phyloP scores from a whole-genome alignment of 2,888 invertebrate genomes.

The Branchipolynoe longqiensis region DNA sequence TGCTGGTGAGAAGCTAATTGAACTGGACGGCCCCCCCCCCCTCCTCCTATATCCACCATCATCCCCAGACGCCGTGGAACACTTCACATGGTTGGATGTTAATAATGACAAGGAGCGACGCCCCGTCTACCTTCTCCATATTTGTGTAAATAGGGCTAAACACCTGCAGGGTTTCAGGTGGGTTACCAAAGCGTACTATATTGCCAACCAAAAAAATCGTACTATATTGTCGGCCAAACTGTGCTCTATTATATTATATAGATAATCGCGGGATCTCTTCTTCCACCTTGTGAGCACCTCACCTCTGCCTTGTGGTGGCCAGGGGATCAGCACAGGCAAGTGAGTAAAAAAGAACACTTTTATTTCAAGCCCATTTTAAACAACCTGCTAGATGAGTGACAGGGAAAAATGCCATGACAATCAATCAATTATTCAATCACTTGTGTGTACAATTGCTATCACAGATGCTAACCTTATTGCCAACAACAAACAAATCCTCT shows the following conservation, averaged over 20 bases:
- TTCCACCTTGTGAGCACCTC: background rate
- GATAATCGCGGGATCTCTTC: background rate
- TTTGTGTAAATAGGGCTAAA: background rate
- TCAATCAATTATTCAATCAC: background rate
- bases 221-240: too few relatives aligned
- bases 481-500: too few relatives aligned
- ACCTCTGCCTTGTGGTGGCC: constrained; percentile 18
- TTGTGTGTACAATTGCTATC: background rate
- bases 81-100: background rate
- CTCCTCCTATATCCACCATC: too few relatives aligned
- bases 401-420: background rate
- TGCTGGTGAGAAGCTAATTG: too few relatives aligned
- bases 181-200: too few relatives aligned
- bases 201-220: too few relatives aligned
- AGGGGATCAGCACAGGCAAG: constrained; percentile 10
- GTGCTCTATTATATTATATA: too few relatives aligned
- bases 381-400: background rate
- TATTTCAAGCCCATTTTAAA: too few relatives aligned
- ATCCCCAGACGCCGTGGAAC: too few relatives aligned
- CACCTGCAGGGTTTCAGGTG: constrained; percentile 30
- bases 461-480: too few relatives aligned
- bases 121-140: background rate
- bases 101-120: background rate
- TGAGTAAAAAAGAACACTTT: constrained; percentile 25
- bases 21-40: too few relatives aligned